Conservation (phyloP, 2,113 vertebrate species). For the Sapayoa aenigma region DNA sequence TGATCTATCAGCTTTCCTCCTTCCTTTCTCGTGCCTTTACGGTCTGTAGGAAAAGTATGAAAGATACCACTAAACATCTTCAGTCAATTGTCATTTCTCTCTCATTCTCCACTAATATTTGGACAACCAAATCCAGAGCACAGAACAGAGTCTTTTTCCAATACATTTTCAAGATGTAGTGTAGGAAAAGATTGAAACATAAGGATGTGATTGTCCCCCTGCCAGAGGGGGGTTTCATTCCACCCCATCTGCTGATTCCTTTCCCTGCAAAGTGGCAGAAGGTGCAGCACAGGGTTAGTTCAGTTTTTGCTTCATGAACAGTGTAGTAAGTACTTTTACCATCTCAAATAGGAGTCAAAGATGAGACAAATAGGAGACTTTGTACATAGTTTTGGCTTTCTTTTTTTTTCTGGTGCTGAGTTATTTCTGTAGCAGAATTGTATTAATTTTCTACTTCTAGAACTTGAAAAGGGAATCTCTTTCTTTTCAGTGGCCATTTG, state of each 20-base stretch:
- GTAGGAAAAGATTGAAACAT: not conserved
- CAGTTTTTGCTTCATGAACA: not conserved
- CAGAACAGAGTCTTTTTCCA: not conserved
- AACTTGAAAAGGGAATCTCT: not conserved
- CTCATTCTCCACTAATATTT: not conserved
- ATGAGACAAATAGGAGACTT: not conserved
- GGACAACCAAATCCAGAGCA: not conserved
- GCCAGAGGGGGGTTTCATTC: not conserved
- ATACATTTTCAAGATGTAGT: not conserved
- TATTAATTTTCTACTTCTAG: not conserved
- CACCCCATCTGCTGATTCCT: not conserved
- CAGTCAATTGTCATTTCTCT: not conserved
- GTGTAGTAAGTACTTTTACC: not conserved
- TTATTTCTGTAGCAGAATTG: not conserved
- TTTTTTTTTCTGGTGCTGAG: not conserved
- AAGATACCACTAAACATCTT: not conserved
- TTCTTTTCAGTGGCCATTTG: not conserved
- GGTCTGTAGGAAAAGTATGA: not conserved
- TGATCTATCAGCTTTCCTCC: not conserved
- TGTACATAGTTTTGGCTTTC: no score
- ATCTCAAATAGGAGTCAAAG: not conserved
- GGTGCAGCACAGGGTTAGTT: not conserved
- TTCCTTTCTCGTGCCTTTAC: not conserved
- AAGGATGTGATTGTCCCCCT: not conserved
- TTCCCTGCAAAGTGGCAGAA: not conserved